phyloP scores from a whole-genome alignment of 2,888 invertebrate species.

The Galerucella pusilla region DNA sequence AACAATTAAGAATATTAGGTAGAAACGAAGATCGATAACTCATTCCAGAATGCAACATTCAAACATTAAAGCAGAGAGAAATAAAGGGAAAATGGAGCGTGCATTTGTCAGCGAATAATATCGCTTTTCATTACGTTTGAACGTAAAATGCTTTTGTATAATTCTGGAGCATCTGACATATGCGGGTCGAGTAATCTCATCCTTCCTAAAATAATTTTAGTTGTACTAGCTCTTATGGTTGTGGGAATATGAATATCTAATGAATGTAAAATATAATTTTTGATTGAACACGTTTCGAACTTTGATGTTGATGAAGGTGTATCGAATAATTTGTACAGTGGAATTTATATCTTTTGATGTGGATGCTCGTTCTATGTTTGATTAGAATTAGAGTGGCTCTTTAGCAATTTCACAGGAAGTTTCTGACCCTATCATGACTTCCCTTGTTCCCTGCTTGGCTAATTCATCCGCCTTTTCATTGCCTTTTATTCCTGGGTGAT shows the following conservation, averaged over 20 bases:
- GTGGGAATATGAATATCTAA: not conserved
- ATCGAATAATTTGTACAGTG: not conserved
- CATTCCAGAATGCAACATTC: not conserved
- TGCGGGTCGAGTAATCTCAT: not conserved
- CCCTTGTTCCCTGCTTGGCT: no score
- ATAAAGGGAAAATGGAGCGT: slow-evolving; percentile 13
- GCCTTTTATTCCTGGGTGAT: no score
- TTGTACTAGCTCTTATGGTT: not conserved
- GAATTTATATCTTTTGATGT: no score
- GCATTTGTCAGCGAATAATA: slow-evolving; percentile 26
- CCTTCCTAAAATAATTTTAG: not conserved
- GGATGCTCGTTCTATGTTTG: no score
- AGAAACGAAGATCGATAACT: slow-evolving; percentile 13
- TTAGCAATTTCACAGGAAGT: no score
- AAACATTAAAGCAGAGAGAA: slow-evolving; percentile 10
- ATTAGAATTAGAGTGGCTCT: no score
- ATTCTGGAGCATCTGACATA: not conserved
- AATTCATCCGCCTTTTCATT: no score
- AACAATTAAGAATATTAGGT: slow-evolving; percentile 3
- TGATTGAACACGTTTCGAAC: no score
- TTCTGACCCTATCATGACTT: no score
- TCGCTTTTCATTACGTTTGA: slow-evolving; percentile 10
- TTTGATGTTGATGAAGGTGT: not conserved
- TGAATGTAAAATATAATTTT: not conserved
- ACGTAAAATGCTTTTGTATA: slow-evolving; percentile 2